Evolutionary conservation across 2,113 vertebrate genomes (phyloP).

Genomic region (Pica pica): DNA sequence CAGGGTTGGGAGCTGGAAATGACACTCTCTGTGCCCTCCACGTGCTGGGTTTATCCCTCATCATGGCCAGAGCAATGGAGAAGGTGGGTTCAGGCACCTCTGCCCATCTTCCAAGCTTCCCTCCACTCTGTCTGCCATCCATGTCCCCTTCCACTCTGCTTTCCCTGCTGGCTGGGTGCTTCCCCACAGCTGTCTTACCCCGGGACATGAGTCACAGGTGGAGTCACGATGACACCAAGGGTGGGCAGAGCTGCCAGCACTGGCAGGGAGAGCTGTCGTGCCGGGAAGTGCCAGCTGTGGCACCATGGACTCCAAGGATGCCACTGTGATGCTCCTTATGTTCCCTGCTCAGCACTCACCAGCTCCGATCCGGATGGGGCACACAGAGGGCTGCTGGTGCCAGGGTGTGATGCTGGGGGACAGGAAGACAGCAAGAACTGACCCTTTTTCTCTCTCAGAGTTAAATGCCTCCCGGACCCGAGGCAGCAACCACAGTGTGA

Average conservation of each 20-base stretch:
- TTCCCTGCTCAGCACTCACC: not conserved
- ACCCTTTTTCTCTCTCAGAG: constrained; percentile 32
- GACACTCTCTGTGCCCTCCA: not conserved
- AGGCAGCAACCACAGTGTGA: constrained; percentile 79
- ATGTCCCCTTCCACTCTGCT: not conserved
- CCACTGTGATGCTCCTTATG: not conserved
- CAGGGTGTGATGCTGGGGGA: rapidly evolving
- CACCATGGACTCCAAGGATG: not conserved
- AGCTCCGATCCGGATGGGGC: rapidly evolving
- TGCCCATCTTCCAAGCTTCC: not conserved
- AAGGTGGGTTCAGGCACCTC: not conserved
- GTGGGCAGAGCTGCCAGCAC: not conserved
- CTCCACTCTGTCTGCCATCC: rapidly evolving
- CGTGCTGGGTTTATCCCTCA: rapidly evolving
- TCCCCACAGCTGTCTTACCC: not conserved
- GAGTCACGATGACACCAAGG: not conserved
- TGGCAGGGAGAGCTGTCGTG: not conserved
- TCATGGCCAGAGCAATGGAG: not conserved
- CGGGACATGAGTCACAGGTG: not conserved
- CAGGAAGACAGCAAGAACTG: not conserved
- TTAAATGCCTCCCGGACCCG: constrained; percentile 61
- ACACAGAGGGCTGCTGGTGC: not conserved
- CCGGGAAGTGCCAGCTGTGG: not conserved
- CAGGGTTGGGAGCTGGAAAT: not conserved
- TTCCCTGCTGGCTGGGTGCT: not conserved